Evolutionary conservation across 2,797 vertebrate species (phyloP).

Genomic region (Sebastes nivosus): DNA sequence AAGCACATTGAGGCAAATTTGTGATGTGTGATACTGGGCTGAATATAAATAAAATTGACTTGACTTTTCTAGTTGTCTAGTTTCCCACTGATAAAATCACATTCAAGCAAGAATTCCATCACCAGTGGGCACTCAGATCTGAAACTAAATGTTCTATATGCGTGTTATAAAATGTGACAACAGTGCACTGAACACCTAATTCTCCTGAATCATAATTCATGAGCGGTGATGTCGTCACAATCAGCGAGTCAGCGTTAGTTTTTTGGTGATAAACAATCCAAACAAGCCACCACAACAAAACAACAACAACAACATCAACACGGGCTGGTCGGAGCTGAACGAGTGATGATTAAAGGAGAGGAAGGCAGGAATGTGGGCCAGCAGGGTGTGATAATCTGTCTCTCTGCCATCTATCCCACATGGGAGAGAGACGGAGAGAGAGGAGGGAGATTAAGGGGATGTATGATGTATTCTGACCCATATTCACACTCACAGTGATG

Average conservation of each 20-base stretch:
- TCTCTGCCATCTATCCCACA: constrained; percentile 63
- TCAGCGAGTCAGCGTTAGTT: constrained; percentile 9
- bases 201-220: neutral
- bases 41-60: neutral
- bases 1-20: too few relatives aligned
- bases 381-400: constrained; percentile 70
- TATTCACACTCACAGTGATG: constrained; percentile 55
- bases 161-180: neutral
- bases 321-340: neutral
- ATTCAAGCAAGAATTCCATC: neutral
- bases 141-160: too few relatives aligned
- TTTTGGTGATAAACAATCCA: neutral
- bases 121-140: too few relatives aligned
- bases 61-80: neutral
- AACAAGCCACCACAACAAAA: neutral
- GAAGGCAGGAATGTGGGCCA: constrained; percentile 70
- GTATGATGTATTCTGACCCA: constrained; percentile 75
- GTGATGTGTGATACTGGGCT: neutral
- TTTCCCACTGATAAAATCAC: neutral
- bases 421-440: constrained; percentile 37
- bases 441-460: constrained; percentile 46
- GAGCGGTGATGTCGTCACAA: neutral
- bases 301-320: neutral
- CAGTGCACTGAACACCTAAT: neutral
- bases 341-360: constrained; percentile 55